Conservation (phyloP, 2,113 vertebrate genomes). For the Nothocercus nigrocapillus region DNA sequence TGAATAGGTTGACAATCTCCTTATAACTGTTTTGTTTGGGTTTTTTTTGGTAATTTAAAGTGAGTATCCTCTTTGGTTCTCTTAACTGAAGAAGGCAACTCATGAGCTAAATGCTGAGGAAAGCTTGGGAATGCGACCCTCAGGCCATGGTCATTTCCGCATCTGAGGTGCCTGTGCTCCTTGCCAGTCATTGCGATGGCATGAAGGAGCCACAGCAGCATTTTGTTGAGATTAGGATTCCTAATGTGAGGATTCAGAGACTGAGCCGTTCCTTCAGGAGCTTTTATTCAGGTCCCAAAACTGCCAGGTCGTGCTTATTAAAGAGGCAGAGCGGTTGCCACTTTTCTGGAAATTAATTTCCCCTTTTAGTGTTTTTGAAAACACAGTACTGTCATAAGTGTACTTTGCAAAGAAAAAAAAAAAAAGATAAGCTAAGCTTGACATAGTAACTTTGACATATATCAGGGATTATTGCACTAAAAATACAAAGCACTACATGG, state of each 20-base stretch:
- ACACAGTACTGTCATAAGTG: neutral
- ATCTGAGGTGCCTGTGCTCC: neutral
- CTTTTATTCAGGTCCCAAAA: neutral
- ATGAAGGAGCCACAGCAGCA: neutral
- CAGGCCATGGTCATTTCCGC: neutral
- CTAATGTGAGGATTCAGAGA: neutral
- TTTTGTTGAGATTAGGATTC: neutral
- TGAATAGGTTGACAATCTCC: neutral
- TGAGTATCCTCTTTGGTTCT: neutral
- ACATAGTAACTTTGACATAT: neutral
- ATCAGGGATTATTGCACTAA: neutral
- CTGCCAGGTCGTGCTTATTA: neutral
- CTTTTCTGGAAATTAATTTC: neutral
- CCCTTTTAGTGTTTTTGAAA: neutral
- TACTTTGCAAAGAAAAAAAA: neutral
- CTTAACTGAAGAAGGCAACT: neutral
- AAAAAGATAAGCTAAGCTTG: neutral
- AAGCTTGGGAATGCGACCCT: neutral
- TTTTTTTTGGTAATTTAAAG: neutral
- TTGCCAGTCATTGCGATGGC: neutral
- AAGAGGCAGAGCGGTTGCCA: neutral
- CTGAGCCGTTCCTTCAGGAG: neutral
- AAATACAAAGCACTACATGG: neutral
- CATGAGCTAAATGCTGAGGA: neutral
- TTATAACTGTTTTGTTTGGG: neutral